phyloP scores from a whole-genome alignment of 1,140 invertebrate genomes.

The Trichonephila inaurata region DNA sequence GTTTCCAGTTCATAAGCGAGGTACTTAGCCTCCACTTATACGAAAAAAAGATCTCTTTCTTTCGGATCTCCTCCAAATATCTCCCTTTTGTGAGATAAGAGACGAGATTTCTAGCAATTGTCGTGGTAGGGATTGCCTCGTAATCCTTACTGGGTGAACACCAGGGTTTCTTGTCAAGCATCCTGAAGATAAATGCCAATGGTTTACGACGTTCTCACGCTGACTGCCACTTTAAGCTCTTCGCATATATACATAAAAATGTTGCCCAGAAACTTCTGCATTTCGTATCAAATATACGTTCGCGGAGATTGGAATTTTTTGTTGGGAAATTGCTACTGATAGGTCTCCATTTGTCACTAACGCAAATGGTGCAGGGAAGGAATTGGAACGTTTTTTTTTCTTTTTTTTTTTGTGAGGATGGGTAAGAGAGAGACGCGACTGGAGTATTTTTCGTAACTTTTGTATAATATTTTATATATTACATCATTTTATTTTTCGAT shows the following conservation, averaged over 20 bases:
- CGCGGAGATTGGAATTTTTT: neutral
- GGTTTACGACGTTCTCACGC: constrained; percentile 2
- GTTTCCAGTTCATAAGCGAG: constrained; percentile 3
- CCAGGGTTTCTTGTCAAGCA: constrained; percentile 22
- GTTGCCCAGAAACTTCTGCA: neutral
- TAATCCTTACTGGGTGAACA: constrained; percentile 27
- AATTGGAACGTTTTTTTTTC: neutral
- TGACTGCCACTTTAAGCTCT: constrained; percentile 8
- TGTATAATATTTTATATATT: too few relatives aligned
- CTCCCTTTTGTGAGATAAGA: constrained; percentile 46
- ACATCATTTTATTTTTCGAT: too few relatives aligned
- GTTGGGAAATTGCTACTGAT: neutral
- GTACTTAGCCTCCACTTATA: neutral
- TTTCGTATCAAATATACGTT: neutral
- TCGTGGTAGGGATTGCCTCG: constrained; percentile 12
- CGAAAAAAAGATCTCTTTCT: neutral
- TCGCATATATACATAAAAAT: constrained; percentile 30
- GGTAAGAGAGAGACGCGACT: neutral
- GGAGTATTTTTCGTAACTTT: too few relatives aligned
- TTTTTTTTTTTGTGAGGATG: neutral
- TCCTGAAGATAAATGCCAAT: constrained; percentile 36
- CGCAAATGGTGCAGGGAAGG: neutral
- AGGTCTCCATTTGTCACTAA: neutral
- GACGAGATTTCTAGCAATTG: constrained; percentile 42
- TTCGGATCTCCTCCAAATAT: constrained; percentile 33